These are phyloP conservation scores for Plumapathes pennacea DNA, from an alignment of 92 coral and sea anemone species.

Conservation along the genomic window DNA sequence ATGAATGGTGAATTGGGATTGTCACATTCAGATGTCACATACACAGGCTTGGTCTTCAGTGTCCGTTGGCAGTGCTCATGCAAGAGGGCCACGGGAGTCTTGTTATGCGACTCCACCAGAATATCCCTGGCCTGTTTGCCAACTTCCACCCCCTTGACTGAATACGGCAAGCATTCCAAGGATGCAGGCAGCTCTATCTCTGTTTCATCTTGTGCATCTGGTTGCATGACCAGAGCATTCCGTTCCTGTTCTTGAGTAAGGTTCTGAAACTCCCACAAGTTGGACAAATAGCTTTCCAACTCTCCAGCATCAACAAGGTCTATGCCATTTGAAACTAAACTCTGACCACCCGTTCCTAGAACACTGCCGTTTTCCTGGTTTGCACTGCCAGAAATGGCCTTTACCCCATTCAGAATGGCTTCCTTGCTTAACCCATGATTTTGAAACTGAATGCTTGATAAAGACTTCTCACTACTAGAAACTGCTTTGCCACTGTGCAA, in stretches of 20 bases:
- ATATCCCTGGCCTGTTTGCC: conserved; percentile 51
- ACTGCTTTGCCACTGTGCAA: no score
- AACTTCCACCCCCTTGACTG: conserved; percentile 60
- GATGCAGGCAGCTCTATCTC: conserved; percentile 51
- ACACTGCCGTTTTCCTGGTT: neutral
- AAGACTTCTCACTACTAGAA: no score
- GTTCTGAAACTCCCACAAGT: conserved; percentile 71
- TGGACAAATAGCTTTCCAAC: conserved; percentile 55
- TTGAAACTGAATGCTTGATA: no score
- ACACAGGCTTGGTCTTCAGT: conserved; percentile 76
- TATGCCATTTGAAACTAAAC: conserved; percentile 1
- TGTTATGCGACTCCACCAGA: conserved; percentile 70
- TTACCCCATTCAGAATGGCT: neutral
- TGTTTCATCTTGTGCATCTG: conserved; percentile 8
- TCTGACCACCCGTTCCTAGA: neutral
- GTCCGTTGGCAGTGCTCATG: conserved; percentile 84
- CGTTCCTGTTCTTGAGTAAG: conserved; percentile 74
- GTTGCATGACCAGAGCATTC: conserved; percentile 39
- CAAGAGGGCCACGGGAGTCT: conserved; percentile 85
- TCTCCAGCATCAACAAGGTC: conserved; percentile 64
- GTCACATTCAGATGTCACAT: conserved; percentile 74
- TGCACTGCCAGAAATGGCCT: neutral
- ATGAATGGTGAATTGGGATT: conserved; percentile 71
- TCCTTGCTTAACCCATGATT: neutral
- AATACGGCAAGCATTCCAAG: conserved; percentile 69